These are phyloP conservation scores for Anolis sagrei DNA, from an alignment of 2,113 vertebrate species.

Conservation along the genomic window DNA sequence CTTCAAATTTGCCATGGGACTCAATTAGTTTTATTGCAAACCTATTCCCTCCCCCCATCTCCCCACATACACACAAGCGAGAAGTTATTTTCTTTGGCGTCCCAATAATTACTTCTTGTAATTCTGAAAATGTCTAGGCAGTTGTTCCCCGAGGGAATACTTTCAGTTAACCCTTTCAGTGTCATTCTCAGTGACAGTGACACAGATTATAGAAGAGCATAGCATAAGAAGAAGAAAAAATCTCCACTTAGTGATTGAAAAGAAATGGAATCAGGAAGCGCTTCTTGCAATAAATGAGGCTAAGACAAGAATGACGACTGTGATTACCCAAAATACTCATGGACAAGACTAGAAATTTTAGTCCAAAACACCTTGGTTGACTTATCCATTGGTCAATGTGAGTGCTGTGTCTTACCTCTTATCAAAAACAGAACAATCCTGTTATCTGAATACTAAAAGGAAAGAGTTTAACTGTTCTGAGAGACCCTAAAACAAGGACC, in stretches of 20 bases:
- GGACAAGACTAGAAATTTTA: too few relatives aligned
- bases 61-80: conserved; percentile 36
- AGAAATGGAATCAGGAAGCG: background rate
- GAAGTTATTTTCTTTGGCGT: conserved; percentile 64
- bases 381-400: too few relatives aligned
- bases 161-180: conserved; percentile 32
- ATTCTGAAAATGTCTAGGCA: conserved; percentile 64
- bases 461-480: too few relatives aligned
- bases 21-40: conserved; percentile 71
- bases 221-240: background rate
- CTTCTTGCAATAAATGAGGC: background rate
- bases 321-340: too few relatives aligned
- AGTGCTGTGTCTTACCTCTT: too few relatives aligned
- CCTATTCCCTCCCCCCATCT: conserved; percentile 38
- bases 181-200: conserved; percentile 6
- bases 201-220: conserved; percentile 13
- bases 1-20: conserved; percentile 66
- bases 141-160: conserved; percentile 54
- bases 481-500: too few relatives aligned
- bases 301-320: background rate
- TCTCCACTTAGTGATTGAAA: background rate
- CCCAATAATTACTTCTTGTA: conserved; percentile 63
- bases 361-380: too few relatives aligned
- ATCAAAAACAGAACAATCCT: too few relatives aligned
- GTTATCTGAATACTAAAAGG: too few relatives aligned